Evolutionary conservation across 2,113 vertebrate genomes (phyloP).

Genomic region (Dipodomys spectabilis): DNA sequence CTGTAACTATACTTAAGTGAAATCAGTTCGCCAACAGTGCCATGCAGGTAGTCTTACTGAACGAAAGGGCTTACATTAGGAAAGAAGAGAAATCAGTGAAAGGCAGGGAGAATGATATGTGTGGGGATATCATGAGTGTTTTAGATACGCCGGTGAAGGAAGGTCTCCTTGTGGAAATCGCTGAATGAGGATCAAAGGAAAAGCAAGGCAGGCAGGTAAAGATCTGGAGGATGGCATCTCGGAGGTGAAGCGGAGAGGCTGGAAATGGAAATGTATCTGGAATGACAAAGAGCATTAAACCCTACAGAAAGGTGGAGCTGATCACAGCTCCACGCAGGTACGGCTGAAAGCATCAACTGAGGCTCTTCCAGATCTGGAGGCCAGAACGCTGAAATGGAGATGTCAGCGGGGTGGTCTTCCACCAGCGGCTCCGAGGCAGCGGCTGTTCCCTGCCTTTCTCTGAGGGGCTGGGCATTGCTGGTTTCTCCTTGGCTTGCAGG

Average conservation of each 20-base stretch:
- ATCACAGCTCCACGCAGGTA: accelerated
- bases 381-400: background rate
- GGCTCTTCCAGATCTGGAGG: background rate
- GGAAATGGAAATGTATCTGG: background rate
- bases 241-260: background rate
- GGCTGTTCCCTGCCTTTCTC: background rate
- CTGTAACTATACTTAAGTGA: background rate
- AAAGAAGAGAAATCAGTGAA: background rate
- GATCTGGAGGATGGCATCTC: background rate
- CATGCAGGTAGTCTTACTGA: background rate
- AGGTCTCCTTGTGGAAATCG: background rate
- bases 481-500: background rate
- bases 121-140: background rate
- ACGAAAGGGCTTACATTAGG: background rate
- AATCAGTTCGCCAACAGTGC: background rate
- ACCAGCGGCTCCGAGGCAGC: too few relatives aligned
- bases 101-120: background rate
- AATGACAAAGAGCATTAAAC: background rate
- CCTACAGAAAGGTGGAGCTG: background rate
- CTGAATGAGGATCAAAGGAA: background rate
- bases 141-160: background rate
- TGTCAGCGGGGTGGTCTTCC: background rate
- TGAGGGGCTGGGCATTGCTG: background rate
- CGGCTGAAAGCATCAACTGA: background rate
- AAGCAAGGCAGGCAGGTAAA: background rate